Conservation (phyloP, 64 coral and sea anemone genomes). For the Montipora foliosa region DNA sequence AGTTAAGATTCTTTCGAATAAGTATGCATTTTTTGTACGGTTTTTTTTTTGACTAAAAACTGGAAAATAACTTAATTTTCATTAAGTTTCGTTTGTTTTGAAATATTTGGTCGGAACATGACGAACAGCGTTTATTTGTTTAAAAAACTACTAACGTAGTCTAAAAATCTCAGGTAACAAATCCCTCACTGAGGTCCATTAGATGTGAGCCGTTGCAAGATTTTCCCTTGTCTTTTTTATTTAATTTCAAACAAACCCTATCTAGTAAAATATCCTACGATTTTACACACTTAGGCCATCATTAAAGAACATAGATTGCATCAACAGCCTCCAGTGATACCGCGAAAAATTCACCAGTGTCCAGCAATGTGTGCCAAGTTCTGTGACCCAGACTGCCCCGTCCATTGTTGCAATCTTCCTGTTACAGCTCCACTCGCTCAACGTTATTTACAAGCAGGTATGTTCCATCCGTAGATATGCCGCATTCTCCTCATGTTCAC, state of each 20-base stretch:
- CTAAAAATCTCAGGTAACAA: too few species aligned
- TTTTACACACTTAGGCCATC: not conserved
- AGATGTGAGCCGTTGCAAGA: too few species aligned
- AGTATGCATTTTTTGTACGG: too few species aligned
- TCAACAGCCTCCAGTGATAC: not conserved
- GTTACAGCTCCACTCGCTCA: not conserved
- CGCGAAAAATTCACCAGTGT: not conserved
- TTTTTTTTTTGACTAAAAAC: too few species aligned
- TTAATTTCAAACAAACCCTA: not conserved
- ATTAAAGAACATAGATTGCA: not conserved
- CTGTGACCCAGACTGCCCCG: conserved; percentile 53
- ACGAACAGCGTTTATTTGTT: too few species aligned
- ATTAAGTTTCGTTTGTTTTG: too few species aligned
- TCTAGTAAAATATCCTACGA: not conserved
- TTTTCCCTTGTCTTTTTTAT: too few species aligned
- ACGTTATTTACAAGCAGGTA: not conserved
- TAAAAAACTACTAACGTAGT: too few species aligned
- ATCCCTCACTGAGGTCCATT: too few species aligned
- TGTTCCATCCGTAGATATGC: conserved; percentile 17
- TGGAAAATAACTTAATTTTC: too few species aligned
- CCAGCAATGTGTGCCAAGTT: conserved; percentile 31
- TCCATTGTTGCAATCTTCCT: conserved; percentile 35
- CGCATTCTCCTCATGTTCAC: not conserved
- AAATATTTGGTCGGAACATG: too few species aligned
- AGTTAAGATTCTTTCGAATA: too few species aligned